Percentiles rank a stretch among this genome's conserved stretches.
These are phyloP conservation scores for Pangasius sanitwongsei DNA, from an alignment of 2,797 vertebrate genomes.

Conservation along the genomic window DNA sequence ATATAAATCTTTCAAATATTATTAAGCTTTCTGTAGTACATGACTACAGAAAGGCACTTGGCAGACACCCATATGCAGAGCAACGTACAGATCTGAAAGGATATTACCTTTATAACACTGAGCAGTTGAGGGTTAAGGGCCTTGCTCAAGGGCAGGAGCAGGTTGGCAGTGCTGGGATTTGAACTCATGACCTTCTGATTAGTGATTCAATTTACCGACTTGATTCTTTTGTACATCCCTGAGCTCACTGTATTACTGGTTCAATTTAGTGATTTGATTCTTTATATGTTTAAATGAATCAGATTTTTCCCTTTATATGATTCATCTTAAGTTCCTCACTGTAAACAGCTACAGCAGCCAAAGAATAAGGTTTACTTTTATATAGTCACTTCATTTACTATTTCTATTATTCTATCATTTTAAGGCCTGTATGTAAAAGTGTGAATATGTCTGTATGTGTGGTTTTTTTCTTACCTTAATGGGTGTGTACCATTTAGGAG, in stretches of 20 bases:
- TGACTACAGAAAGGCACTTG: neutral
- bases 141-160: neutral
- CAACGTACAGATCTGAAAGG: neutral
- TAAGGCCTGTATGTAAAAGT: neutral
- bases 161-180: neutral
- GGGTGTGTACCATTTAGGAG: constrained; percentile 93
- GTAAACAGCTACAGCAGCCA: neutral
- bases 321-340: neutral
- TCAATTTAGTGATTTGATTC: neutral
- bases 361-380: neutral
- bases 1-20: neutral
- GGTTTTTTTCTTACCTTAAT: constrained; percentile 83
- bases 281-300: neutral
- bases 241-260: neutral
- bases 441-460: neutral
- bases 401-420: neutral
- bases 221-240: neutral
- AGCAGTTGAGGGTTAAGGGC: neutral
- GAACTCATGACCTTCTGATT: neutral
- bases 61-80: neutral
- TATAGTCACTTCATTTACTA: neutral
- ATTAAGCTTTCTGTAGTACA: neutral
- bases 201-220: neutral
- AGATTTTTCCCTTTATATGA: neutral
- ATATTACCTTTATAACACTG: neutral